phyloP scores from a whole-genome alignment of 2,888 invertebrate genomes.

The Andrena chrysosceles region DNA sequence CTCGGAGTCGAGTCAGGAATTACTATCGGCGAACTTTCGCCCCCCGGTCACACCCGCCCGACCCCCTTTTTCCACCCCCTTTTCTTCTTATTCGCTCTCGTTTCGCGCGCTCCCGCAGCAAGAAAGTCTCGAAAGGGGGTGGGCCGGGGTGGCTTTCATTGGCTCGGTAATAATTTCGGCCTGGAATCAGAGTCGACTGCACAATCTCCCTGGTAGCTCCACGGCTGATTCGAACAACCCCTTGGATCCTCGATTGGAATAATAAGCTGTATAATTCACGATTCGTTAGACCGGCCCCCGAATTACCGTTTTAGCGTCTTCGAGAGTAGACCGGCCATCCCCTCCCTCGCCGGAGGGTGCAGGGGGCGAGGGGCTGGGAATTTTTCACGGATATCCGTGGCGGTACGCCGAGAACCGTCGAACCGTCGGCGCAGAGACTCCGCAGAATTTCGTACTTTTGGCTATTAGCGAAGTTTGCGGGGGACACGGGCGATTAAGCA shows the following conservation, averaged over 20 bases:
- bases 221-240: constrained; percentile 35
- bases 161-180: constrained; percentile 63
- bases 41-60: constrained; percentile 4
- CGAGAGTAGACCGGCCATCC: neutral
- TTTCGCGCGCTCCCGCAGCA: constrained; percentile 53
- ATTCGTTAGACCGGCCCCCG: constrained; percentile 50
- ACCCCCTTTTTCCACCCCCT: constrained; percentile 23
- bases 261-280: constrained; percentile 61
- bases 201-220: constrained; percentile 37
- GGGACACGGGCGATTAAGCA: constrained; percentile 81
- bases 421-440: constrained; percentile 27
- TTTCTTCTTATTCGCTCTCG: constrained; percentile 25
- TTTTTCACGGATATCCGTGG: constrained; percentile 18
- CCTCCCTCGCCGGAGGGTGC: neutral
- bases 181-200: constrained; percentile 51
- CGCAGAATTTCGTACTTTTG: constrained; percentile 76
- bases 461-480: constrained; percentile 80
- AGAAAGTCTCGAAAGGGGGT: constrained; percentile 55
- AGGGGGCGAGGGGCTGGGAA: neutral
- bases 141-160: constrained; percentile 45
- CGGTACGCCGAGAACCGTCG: constrained; percentile 21
- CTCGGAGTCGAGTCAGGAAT: constrained; percentile 74
- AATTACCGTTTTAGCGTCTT: constrained; percentile 41
- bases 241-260: constrained; percentile 47
- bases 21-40: constrained; percentile 72